Evolutionary conservation across 2,113 vertebrate genomes (phyloP).

Genomic region (Psammodynastes pulverulentus): DNA sequence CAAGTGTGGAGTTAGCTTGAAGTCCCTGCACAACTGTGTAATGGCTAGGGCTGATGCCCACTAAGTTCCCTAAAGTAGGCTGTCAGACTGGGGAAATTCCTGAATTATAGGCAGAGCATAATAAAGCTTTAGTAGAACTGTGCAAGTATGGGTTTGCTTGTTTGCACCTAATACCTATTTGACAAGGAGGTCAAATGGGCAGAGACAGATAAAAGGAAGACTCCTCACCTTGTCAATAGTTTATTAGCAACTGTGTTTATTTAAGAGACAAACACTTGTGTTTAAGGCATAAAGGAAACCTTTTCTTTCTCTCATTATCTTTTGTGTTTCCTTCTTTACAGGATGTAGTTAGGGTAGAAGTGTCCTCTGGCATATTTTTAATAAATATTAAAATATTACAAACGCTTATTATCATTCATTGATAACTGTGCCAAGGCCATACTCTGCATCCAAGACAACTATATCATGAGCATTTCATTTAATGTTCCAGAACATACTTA

Average conservation of each 20-base stretch:
- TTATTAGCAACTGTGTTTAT: neutral
- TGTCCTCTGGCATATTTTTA: neutral
- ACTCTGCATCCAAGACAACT: neutral
- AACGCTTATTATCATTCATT: neutral
- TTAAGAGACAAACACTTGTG: neutral
- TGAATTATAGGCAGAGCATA: neutral
- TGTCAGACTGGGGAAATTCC: neutral
- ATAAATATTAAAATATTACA: neutral
- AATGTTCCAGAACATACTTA: neutral
- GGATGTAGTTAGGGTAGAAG: neutral
- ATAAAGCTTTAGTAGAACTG: neutral
- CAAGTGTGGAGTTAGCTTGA: neutral
- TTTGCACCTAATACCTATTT: neutral
- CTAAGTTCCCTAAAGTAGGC: neutral
- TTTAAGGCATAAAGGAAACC: neutral
- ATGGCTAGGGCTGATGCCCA: neutral
- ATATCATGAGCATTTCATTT: neutral
- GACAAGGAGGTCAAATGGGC: neutral
- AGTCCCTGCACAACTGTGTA: neutral
- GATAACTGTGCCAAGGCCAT: neutral
- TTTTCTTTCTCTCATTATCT: neutral
- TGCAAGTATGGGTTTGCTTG: neutral
- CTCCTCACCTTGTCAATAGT: neutral
- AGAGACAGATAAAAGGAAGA: neutral
- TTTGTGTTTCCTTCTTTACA: neutral